Evolutionary conservation across 2,888 invertebrate genomes (phyloP), one percentile per base, ranked within the genome.

Genomic region (Lasioglossum figueresi): DNA sequence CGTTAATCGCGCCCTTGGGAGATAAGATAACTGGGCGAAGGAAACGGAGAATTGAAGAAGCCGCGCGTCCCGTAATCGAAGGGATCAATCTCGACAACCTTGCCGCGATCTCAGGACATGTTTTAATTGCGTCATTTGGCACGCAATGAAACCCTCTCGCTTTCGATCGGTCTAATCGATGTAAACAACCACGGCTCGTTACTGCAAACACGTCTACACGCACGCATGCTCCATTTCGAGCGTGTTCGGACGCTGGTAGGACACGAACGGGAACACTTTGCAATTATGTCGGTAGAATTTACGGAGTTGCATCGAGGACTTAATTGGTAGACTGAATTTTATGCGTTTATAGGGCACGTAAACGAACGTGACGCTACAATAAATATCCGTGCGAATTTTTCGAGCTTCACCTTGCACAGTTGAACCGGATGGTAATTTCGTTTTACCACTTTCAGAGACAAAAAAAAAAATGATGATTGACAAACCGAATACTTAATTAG

Each of bases 1-100:
- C 8, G 75, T 79, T 79, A 86, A 81, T 84, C 66, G 59, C 73
- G 52, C n/a, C 66, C 79, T 74, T 71, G 78, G 27, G 5, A 80
- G 80, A 84, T 81, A 81, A 76, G 76, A 81, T 75, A 71, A 63
- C 4, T 8, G 14, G 37, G 5, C 14, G 23, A 52, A 75, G 59
- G 77, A 27, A 80, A 40, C 45, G 63, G 43, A n/a, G 16, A 73
- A 43, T 43, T 34, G 52, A 71, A 83, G 48, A 66, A 66, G 34
- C 66, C 34, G 34, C 34, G 34, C 34, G 52, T 59, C 52, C 31
- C 16, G 34, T 40, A 68, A 80, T 16, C 43, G 34, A 40, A 6
- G 12, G 80, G 70, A 82, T 75, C 75, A 40, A 80, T 82, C 45
- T 45, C 37, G 37, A 12, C n/a, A 48, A 27, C 68, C 70, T 27